Conservation (phyloP, 2,797 vertebrate genomes). For the Crypturellus tataupa region DNA sequence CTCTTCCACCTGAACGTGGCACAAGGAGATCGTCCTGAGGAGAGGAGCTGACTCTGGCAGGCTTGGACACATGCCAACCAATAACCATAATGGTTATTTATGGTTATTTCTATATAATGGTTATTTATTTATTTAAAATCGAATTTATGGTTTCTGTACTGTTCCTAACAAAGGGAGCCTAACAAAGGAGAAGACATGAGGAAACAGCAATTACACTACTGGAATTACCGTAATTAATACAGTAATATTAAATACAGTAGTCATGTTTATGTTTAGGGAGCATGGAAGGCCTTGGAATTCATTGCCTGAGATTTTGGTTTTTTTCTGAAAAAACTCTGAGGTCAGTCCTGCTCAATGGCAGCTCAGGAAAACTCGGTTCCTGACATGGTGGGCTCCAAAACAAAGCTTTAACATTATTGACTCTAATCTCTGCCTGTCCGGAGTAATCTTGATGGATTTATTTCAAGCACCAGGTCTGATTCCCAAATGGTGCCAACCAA, state of each 20-base stretch:
- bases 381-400: background rate
- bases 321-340: background rate
- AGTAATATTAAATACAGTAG: background rate
- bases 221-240: background rate
- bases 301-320: background rate
- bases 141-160: background rate
- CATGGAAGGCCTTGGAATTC: background rate
- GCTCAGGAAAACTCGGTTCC: background rate
- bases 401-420: background rate
- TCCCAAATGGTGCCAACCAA: background rate
- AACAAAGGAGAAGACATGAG: background rate
- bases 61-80: background rate
- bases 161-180: background rate
- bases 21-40: background rate
- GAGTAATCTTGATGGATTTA: slow-evolving; percentile 19
- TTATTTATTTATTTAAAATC: too few species aligned
- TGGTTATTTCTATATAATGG: too few species aligned
- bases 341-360: background rate
- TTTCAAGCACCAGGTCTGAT: background rate
- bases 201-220: background rate
- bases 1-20: background rate
- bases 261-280: background rate
- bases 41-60: background rate
- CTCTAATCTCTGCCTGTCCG: background rate
- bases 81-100: background rate